phyloP scores from a whole-genome alignment of 2,113 vertebrate species.

The Girardinichthys multiradiatus region DNA sequence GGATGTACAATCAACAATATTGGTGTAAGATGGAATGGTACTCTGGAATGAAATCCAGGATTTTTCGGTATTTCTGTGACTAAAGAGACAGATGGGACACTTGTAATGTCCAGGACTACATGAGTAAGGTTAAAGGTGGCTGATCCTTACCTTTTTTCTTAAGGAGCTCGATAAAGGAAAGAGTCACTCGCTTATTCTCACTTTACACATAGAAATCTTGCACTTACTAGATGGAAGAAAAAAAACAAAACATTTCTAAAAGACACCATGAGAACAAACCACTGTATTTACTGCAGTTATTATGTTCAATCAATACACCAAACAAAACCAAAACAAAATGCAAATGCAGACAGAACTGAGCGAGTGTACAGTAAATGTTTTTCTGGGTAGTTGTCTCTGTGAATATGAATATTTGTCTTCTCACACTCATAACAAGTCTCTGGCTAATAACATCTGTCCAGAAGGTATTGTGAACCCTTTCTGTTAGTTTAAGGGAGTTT shows the following conservation, averaged over 20 bases:
- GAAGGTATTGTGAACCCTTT: too few species aligned
- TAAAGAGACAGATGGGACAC: constrained; percentile 62
- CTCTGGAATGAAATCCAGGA: constrained; percentile 3
- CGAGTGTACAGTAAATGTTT: too few species aligned
- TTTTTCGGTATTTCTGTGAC: constrained; percentile 63
- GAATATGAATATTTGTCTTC: too few species aligned
- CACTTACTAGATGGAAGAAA: background rate
- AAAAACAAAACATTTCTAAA: background rate
- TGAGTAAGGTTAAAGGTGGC: constrained; percentile 39
- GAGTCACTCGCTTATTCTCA: background rate
- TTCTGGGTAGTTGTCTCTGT: too few species aligned
- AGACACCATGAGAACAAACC: background rate
- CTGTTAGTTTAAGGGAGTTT: too few species aligned
- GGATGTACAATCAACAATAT: constrained; percentile 43
- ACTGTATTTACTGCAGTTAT: background rate
- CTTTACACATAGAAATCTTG: background rate
- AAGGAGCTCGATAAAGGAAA: background rate
- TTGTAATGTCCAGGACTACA: constrained; percentile 33
- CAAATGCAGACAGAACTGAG: too few species aligned
- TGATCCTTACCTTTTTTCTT: constrained; percentile 8
- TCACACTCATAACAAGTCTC: too few species aligned
- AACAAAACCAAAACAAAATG: too few species aligned
- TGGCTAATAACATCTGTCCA: too few species aligned
- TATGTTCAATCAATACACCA: too few species aligned
- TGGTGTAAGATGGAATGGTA: constrained; percentile 29